A percentile compares a stretch with the other conserved stretches of the same genome.
Conservation (phyloP, 2,888 invertebrate genomes). For the Drosophila buzzatii region DNA sequence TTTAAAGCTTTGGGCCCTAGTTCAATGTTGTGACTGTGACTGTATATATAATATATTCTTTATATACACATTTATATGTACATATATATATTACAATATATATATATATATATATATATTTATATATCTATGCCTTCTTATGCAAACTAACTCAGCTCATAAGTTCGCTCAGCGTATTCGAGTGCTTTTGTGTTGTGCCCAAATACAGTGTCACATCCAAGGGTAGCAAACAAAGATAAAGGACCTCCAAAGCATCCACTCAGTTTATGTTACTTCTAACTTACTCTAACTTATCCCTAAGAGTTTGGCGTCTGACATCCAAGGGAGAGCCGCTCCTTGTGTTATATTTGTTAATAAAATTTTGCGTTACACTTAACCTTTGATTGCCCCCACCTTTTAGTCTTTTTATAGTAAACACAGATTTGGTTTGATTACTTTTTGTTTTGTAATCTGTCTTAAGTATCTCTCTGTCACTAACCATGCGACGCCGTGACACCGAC, state of each 20-base stretch:
- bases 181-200: constrained; percentile 58
- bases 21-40: constrained; percentile 57
- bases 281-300: constrained; percentile 5
- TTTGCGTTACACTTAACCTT: constrained; percentile 34
- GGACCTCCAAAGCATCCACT: constrained; percentile 37
- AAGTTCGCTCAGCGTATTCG: constrained; percentile 36
- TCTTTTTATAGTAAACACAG: constrained; percentile 24
- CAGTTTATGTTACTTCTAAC: constrained; percentile 30
- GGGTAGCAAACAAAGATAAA: constrained; percentile 51
- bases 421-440: constrained; percentile 25
- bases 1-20: constrained; percentile 31
- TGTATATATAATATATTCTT: constrained; percentile 21
- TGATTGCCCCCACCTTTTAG: constrained; percentile 17
- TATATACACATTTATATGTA: background rate
- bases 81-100: background rate
- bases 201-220: constrained; percentile 44
- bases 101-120: constrained; percentile 9
- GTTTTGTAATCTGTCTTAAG: constrained; percentile 33
- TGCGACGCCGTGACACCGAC: constrained; percentile 65
- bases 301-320: constrained; percentile 14
- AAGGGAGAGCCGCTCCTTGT: constrained; percentile 42
- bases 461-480: constrained; percentile 56
- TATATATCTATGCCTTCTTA: constrained; percentile 12
- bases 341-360: constrained; percentile 16
- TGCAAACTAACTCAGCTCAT: constrained; percentile 32